Base-by-base conservation (phyloP, 1,140 invertebrate genomes). In the Solenopsis invicta region DNA sequence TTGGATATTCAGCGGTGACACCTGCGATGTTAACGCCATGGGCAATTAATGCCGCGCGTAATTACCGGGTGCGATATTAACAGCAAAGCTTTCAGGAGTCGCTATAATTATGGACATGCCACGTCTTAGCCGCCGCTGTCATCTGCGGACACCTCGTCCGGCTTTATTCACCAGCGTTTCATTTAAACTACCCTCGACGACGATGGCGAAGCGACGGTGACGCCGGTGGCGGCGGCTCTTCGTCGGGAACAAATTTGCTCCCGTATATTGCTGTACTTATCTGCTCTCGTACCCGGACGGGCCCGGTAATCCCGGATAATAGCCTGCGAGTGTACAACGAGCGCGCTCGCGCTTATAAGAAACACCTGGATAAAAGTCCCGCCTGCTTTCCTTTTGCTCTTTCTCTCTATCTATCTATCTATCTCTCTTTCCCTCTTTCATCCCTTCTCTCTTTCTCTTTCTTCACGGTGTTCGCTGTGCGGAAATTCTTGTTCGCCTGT, bases 291-390 rank as follows among this genome's bases (percentile, higher is more conserved):
- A 66, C 67, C 76, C 29, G 62, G 66, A 54, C 89, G 37, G 69
- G 75, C 69, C 62, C 67, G 48, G 74, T 90, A 90, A 90, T 90
- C 80, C 86, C n/a, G 69, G 80, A 90, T 90, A 90, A 90, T 90
- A 74, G 86, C 75, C 61, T 71, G 64, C 61, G 74, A 88, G 89
- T 85, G 62, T 71, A 77, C 86, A 72, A 85, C 67, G 82, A 89
- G 81, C 77, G 81, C 77, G 82, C 56, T 18, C 71, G 61, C 52
- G 62, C 74, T 64, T 82, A 61, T 78, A 78, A 89, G 85, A 87
- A 89, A 90, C 64, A 52, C 48, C 48, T 50, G 85, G 56, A 88
- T 90, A 85, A 90, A 85, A 75, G 45, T 78, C 41, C 56, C 77
- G 50, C 37, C 76, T 45, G 18, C 54, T 29, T 59, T 74, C 74